phyloP scores from a whole-genome alignment of 1,140 invertebrate species.

The Ips nitidus region DNA sequence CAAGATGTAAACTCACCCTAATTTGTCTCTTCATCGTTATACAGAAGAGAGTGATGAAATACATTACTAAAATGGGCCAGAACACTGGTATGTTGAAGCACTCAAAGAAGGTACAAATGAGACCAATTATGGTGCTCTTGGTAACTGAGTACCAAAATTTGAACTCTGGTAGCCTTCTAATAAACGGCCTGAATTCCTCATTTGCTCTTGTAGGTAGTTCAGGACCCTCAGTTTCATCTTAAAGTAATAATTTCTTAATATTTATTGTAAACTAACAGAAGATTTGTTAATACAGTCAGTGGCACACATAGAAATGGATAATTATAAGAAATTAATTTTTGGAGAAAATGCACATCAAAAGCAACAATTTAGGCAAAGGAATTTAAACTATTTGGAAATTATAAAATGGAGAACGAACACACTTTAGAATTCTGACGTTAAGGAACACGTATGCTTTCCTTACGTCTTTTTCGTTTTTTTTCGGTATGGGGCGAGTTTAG shows the following conservation, averaged over 20 bases:
- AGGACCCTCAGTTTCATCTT: slow-evolving; percentile 77
- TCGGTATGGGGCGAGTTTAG: too few relatives aligned
- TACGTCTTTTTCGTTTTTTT: too few relatives aligned
- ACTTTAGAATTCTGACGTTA: too few relatives aligned
- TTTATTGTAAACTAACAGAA: slow-evolving; percentile 18
- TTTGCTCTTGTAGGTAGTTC: slow-evolving; percentile 91
- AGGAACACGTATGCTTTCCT: too few relatives aligned
- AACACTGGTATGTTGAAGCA: slow-evolving; percentile 99
- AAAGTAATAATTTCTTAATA: slow-evolving; percentile 35
- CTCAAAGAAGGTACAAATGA: slow-evolving; percentile 96
- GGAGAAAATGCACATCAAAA: too few relatives aligned
- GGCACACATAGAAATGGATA: too few relatives aligned
- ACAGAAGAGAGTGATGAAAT: slow-evolving; percentile 97
- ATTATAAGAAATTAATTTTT: too few relatives aligned
- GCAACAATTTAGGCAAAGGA: background rate
- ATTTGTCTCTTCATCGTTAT: slow-evolving; percentile 99
- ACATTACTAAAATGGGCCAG: slow-evolving; percentile 99
- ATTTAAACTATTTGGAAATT: background rate
- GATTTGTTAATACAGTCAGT: too few relatives aligned
- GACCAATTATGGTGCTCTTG: slow-evolving; percentile 90
- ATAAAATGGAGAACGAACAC: too few relatives aligned
- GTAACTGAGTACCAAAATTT: slow-evolving; percentile 99
- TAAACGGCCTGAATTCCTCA: slow-evolving; percentile 99
- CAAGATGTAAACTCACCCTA: slow-evolving; percentile 70
- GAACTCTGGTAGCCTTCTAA: slow-evolving; percentile 96